Evolutionary conservation across 2,888 invertebrate genomes (phyloP).

Genomic region (Trachelus troglodyta): DNA sequence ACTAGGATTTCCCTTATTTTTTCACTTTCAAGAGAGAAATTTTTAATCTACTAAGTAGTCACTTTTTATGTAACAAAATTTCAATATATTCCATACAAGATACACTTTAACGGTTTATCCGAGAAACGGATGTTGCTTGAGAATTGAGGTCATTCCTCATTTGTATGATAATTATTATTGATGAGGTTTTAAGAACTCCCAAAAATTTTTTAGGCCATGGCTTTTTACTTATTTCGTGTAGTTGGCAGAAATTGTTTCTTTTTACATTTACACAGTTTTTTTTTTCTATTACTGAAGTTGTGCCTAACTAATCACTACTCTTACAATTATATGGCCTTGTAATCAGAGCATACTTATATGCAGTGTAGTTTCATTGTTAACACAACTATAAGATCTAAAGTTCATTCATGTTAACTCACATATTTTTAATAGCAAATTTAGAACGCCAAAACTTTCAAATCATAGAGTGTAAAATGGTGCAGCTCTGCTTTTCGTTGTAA

Average conservation of each 20-base stretch:
- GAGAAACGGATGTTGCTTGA: neutral
- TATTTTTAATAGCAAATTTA: too few relatives aligned
- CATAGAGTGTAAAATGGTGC: too few relatives aligned
- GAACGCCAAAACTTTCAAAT: too few relatives aligned
- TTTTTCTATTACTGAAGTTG: neutral
- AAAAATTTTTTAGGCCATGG: constrained; percentile 15
- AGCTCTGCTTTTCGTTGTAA: too few relatives aligned
- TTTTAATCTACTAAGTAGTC: neutral
- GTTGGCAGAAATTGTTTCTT: neutral
- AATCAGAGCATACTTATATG: too few relatives aligned
- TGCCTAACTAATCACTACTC: neutral
- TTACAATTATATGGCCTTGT: too few relatives aligned
- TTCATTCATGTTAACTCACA: too few relatives aligned
- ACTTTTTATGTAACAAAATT: neutral
- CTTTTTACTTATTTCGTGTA: neutral
- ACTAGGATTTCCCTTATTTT: neutral
- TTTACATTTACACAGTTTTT: neutral
- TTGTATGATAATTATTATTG: constrained; percentile 17
- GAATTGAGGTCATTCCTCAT: constrained; percentile 16
- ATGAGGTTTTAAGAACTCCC: constrained; percentile 9
- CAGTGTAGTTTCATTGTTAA: too few relatives aligned
- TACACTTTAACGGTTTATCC: neutral
- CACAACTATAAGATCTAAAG: too few relatives aligned
- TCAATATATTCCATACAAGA: neutral
- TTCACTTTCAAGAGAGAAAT: neutral